Evolutionary conservation across 2,113 vertebrate genomes (phyloP), one percentile per base, ranked within the genome.

Genomic region (Passer montanus): DNA sequence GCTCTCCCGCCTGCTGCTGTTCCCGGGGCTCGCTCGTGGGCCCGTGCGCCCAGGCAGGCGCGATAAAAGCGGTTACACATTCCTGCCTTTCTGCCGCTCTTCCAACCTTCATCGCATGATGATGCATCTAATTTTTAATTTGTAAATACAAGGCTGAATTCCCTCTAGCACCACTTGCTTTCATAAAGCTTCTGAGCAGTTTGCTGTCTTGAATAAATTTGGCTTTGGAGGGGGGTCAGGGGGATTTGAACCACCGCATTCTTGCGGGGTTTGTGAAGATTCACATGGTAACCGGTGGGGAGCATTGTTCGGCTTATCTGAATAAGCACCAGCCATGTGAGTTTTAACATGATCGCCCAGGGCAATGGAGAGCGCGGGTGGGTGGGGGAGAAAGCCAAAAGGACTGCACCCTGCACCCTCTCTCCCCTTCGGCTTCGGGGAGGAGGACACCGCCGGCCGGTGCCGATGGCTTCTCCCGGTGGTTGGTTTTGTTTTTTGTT

Each of bases 191-290:
- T 97, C 98, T 97, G 98, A 98, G 98, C 98, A 97, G 98, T 99
- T 98, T 98, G 98, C 98, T 97, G 98, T 98, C 98, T 98, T 98
- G 99, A 99, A 99, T 99, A 99, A 98, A 99, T 99, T 98, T 97
- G 96, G 98, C 97, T 97, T 98, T 95, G 97, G 98, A 97, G 98
- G 95, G 97, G 97, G 98, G 98, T 98, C 97, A 98, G 97, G 98
- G 98, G 98, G 99, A 99, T 99, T 99, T 99, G 99, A 99, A 99
- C 98, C 98, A 98, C 97, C 95, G 98, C 99, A 99, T 99, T 99
- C 99, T 99, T 99, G 98, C 99, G 98, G 98, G 98, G 98, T 98
- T 98, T 98, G 98, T 98, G 98, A 98, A 98, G 99, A 99, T 99
- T 98, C 99, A 98, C 99, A 99, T 99, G 99, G 99, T 99, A 99